A percentile compares a stretch with the other conserved stretches of the same genome.
These are phyloP conservation scores for Platorchestia sp. DNA, from an alignment of 1,140 invertebrate species.

Conservation along the genomic window DNA sequence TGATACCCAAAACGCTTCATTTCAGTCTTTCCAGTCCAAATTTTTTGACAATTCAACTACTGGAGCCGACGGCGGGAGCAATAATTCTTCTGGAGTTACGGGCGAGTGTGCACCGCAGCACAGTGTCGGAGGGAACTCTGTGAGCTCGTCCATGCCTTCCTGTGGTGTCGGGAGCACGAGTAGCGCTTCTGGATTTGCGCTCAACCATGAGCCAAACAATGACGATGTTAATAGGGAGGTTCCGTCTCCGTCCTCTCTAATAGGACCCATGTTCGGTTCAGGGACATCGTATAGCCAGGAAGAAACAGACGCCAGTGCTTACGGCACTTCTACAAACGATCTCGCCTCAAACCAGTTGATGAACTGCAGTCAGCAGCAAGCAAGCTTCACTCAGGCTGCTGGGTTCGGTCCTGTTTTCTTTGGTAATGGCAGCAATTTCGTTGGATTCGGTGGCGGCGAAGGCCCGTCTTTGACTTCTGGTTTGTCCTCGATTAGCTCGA, in stretches of 20 bases:
- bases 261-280: slow-evolving; percentile 36
- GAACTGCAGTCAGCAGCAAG: slow-evolving; percentile 45
- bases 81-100: not conserved
- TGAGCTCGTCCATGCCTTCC: not conserved
- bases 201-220: not conserved
- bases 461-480: not conserved
- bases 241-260: slow-evolving; percentile 16
- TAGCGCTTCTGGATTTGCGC: not conserved
- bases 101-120: not conserved
- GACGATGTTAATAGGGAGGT: slow-evolving; percentile 31
- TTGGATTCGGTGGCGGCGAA: not conserved
- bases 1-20: slow-evolving; percentile 8
- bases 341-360: not conserved
- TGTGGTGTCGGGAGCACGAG: not conserved
- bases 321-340: not conserved
- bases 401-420: slow-evolving; percentile 47
- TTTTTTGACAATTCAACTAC: slow-evolving; percentile 13
- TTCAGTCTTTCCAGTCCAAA: slow-evolving; percentile 31
- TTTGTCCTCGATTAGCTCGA: not conserved
- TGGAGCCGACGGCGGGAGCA: not conserved
- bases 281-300: slow-evolving; percentile 13
- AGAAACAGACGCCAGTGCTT: not conserved
- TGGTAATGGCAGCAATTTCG: slow-evolving; percentile 30
- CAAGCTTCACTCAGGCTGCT: slow-evolving; percentile 38
- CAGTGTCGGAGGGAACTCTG: not conserved